A percentile compares a stretch with the other conserved stretches of the same genome.
phyloP scores from a whole-genome alignment of 2,113 vertebrate genomes.

The Corynorhinus townsendii region DNA sequence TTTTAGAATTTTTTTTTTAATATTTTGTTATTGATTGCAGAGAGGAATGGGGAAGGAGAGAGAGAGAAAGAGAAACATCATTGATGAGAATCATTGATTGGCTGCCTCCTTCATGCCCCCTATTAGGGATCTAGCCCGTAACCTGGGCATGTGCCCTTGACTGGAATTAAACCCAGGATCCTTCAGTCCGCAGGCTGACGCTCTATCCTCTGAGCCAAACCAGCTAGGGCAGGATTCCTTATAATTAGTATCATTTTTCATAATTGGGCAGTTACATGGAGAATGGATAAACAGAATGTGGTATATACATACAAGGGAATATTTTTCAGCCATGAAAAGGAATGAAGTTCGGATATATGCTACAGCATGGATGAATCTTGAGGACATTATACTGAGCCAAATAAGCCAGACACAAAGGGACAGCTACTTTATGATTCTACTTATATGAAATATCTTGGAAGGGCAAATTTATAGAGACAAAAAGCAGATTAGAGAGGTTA shows the following conservation, averaged over 20 bases:
- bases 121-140: too few species aligned
- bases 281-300: not conserved
- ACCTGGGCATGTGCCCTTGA: too few species aligned
- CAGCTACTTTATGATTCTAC: not conserved
- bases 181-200: too few species aligned
- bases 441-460: not conserved
- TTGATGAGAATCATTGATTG: too few species aligned
- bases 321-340: not conserved
- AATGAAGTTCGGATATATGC: not conserved
- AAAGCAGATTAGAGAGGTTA: not conserved
- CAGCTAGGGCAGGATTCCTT: too few species aligned
- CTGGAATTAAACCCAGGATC: too few species aligned
- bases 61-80: too few species aligned
- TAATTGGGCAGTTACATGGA: not conserved
- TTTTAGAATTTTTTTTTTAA: conserved; percentile 8
- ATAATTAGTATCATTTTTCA: not conserved
- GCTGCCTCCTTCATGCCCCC: too few species aligned
- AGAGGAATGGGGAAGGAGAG: too few species aligned
- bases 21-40: too few species aligned
- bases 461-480: not conserved
- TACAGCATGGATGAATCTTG: not conserved
- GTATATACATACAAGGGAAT: not conserved
- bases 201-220: too few species aligned
- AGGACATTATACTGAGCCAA: not conserved
- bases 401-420: not conserved